Conservation (phyloP, 2,113 vertebrate species). For the Indicator maculatus region DNA sequence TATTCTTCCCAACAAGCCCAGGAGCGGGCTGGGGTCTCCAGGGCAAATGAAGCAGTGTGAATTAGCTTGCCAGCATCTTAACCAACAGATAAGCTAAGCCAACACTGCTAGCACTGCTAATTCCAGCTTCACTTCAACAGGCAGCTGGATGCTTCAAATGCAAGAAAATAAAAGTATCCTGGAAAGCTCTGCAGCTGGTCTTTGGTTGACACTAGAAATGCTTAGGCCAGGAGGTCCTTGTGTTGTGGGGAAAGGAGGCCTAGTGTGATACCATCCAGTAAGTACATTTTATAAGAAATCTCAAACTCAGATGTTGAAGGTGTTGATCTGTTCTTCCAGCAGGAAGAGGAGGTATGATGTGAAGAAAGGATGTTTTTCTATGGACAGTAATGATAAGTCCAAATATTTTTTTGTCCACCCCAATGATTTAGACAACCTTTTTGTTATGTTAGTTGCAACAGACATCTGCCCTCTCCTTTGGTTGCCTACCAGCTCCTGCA, state of each 20-base stretch:
- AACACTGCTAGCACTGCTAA: background rate
- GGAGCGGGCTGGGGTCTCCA: background rate
- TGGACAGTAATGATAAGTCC: background rate
- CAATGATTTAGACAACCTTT: background rate
- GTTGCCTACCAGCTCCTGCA: background rate
- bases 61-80: conserved; percentile 4
- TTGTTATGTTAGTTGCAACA: background rate
- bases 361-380: background rate
- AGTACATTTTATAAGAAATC: background rate
- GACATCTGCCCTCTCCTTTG: background rate
- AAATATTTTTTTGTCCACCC: background rate
- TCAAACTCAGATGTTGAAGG: background rate
- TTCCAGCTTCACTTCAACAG: background rate
- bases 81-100: background rate
- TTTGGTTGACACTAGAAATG: background rate
- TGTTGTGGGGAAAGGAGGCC: background rate
- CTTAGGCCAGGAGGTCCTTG: background rate
- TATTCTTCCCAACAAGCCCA: background rate
- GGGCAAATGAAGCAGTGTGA: background rate
- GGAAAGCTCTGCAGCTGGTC: background rate
- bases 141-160: background rate
- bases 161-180: background rate
- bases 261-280: background rate
- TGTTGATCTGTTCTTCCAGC: background rate
- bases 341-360: background rate